These are phyloP conservation scores for Apodemia mormo DNA, from an alignment of 2,888 invertebrate species.

Conservation along the genomic window DNA sequence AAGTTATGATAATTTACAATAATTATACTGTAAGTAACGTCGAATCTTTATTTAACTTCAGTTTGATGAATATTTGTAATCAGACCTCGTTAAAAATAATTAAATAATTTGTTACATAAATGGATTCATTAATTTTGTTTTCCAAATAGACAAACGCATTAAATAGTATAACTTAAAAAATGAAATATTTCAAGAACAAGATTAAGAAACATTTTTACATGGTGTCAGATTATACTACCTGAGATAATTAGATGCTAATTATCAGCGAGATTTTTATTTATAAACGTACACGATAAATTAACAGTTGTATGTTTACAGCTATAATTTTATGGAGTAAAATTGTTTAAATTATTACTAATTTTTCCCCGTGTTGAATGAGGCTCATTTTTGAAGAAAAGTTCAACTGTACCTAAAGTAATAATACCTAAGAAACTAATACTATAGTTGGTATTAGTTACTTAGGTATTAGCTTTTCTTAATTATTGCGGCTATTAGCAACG, in stretches of 20 bases:
- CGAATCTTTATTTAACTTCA: slow-evolving; percentile 5
- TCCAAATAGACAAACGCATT: not conserved
- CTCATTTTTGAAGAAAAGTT: too few species aligned
- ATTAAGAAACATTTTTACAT: slow-evolving; percentile 1
- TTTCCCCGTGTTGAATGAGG: too few species aligned
- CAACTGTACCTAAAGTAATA: too few species aligned
- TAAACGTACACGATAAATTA: not conserved
- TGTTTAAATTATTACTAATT: not conserved
- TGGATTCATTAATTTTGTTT: slow-evolving; percentile 7
- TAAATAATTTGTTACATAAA: slow-evolving; percentile 18
- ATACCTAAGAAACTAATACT: too few species aligned
- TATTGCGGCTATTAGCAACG: too few species aligned
- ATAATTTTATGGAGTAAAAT: not conserved
- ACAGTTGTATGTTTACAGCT: not conserved
- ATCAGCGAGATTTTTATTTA: not conserved
- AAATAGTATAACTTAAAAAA: not conserved
- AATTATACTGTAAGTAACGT: slow-evolving; percentile 15
- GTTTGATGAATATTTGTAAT: slow-evolving; percentile 14
- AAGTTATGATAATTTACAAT: slow-evolving; percentile 8
- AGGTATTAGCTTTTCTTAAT: too few species aligned
- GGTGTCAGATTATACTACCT: slow-evolving; percentile 7
- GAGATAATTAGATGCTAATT: slow-evolving; percentile 2
- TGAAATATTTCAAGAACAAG: slow-evolving; percentile 7
- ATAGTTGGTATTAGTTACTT: too few species aligned
- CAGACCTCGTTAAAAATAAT: slow-evolving; percentile 3